Conservation (phyloP, 2,113 vertebrate species). For the Apodemus speciosus region DNA sequence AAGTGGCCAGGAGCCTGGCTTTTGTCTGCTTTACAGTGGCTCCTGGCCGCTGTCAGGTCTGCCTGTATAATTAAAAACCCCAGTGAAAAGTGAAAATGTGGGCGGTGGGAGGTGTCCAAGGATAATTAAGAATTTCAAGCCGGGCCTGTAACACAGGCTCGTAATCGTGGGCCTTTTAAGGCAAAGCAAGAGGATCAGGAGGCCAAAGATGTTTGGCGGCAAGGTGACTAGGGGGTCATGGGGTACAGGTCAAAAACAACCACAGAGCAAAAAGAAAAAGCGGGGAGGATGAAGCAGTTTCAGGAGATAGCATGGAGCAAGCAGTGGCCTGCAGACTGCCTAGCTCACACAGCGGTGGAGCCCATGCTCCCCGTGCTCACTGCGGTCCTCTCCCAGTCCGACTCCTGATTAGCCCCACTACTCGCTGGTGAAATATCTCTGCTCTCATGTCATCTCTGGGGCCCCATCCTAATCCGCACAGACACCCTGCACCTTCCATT, state of each 20-base stretch:
- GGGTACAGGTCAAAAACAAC: background rate
- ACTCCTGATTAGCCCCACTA: background rate
- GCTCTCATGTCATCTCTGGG: background rate
- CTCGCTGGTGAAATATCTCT: background rate
- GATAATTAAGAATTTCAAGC: conserved; percentile 17
- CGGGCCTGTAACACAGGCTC: background rate
- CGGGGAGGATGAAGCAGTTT: background rate
- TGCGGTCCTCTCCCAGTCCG: background rate
- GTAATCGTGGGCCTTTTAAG: background rate
- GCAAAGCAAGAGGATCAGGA: background rate
- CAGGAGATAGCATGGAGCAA: background rate
- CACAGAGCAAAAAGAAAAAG: too few species aligned
- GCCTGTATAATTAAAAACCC: background rate
- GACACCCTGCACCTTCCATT: background rate
- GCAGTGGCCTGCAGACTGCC: background rate
- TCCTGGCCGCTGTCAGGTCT: background rate
- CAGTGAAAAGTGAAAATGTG: background rate
- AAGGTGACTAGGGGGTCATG: background rate
- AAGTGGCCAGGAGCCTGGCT: background rate
- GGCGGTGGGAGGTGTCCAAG: background rate
- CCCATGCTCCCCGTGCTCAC: too few species aligned
- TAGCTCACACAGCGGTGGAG: too few species aligned
- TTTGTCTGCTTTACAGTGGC: background rate
- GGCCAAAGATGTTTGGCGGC: background rate
- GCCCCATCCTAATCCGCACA: background rate